Evolutionary conservation across 1,140 invertebrate species (phyloP).

Genomic region (Pteromalus puparum): DNA sequence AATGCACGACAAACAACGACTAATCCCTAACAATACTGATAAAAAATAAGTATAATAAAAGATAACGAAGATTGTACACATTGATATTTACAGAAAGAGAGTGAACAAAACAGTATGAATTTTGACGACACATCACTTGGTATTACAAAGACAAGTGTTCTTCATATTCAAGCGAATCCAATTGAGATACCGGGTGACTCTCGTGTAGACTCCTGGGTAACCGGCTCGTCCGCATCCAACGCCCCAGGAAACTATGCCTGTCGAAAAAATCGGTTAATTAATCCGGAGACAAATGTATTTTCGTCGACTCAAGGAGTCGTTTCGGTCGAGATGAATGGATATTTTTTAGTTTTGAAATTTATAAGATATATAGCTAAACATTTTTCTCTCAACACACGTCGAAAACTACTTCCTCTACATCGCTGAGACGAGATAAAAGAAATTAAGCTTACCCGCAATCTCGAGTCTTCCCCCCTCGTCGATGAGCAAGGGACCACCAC

Average conservation of each 20-base stretch:
- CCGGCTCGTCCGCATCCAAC: constrained; percentile 76
- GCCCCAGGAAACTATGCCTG: constrained; percentile 78
- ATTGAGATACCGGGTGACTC: constrained; percentile 80
- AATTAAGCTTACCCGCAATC: constrained; percentile 79
- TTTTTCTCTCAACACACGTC: too few relatives aligned
- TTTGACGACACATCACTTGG: neutral
- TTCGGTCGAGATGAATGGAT: too few relatives aligned
- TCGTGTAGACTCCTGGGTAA: constrained; percentile 84
- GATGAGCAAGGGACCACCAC: constrained; percentile 86
- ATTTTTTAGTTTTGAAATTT: too few relatives aligned
- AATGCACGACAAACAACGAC: neutral
- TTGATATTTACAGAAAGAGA: neutral
- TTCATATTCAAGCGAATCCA: constrained; percentile 81
- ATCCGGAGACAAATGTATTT: neutral
- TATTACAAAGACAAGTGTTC: constrained; percentile 78
- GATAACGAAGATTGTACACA: neutral
- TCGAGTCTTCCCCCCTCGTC: constrained; percentile 84
- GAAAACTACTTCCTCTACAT: too few relatives aligned
- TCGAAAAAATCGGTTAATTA: neutral
- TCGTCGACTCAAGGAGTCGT: too few relatives aligned
- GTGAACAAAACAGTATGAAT: neutral
- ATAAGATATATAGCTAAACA: too few relatives aligned
- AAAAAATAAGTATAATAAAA: neutral
- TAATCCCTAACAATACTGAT: neutral
- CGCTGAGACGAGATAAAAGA: neutral